Base-by-base conservation (phyloP, 2,888 invertebrate species). In the Acleris laterana region DNA sequence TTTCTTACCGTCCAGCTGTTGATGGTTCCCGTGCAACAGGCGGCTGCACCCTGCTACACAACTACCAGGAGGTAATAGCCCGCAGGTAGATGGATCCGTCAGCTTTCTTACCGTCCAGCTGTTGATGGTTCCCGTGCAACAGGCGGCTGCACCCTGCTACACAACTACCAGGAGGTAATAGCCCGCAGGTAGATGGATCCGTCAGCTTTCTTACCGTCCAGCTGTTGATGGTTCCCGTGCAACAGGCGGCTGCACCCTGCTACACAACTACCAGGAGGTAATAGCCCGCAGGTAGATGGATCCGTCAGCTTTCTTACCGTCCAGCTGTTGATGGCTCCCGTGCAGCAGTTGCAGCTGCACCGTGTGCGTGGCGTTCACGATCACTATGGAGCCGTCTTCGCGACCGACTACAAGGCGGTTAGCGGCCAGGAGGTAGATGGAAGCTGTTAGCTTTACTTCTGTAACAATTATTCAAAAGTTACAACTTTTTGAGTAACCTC, bases 201-300 rank as follows among this genome's bases (percentile, higher is more conserved):
- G 6, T 28, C 25, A 28, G 25, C 25, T 28, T 28, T 6, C 6
- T 84, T 83, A 96, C 96, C 96, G 76, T 95, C 95, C 70, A 94
- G 94, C 74, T 96, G 96, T 78, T 97, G 97, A 85, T 97, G 97
- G 70, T 95, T 96, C 5, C 98, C 98, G 74, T 97, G 97, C 63
- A n/a, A n/a, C n/a, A n/a, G n/a, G n/a, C n/a, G n/a, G n/a, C n/a
- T n/a, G n/a, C n/a, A n/a, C n/a, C n/a, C n/a, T n/a, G n/a, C 99
- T 82, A 99, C 98, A 99, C 99, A 69, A 99, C 97, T 16, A 99
- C 98, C 66, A 99, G 89, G 9, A 98, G 95, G 76, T 99, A 98
- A 79, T 99, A 60, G 97, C 96, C 0, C 99, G 96, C 61, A 99
- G 93, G 88, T 98, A 99, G 76, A 99, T 98, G 67, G 98, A 98